Percentiles rank a stretch among this genome's conserved stretches.
These are phyloP conservation scores for Crocuta crocuta DNA, from an alignment of 2,113 vertebrate genomes.

Conservation along the genomic window DNA sequence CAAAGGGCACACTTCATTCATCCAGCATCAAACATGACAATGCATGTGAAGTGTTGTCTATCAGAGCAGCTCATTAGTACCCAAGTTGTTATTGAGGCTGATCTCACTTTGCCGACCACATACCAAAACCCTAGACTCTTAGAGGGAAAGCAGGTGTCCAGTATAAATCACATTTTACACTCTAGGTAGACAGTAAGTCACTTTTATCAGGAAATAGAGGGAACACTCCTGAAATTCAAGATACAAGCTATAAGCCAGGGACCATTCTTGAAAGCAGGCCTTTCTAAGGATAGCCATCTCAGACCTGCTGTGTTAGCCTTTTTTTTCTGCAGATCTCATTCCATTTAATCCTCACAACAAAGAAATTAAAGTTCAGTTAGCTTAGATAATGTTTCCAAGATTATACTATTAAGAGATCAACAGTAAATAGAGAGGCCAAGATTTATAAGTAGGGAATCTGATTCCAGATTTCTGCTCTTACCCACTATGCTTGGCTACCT, in stretches of 20 bases:
- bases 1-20: background rate
- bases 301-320: background rate
- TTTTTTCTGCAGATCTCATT: background rate
- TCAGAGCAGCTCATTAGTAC: background rate
- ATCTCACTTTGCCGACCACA: background rate
- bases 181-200: background rate
- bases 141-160: background rate
- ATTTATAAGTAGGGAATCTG: conserved; percentile 44
- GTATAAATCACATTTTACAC: background rate
- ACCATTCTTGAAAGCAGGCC: background rate
- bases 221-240: background rate
- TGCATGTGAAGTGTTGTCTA: background rate
- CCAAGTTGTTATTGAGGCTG: background rate
- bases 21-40: background rate
- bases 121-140: background rate
- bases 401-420: background rate
- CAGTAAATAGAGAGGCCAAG: background rate
- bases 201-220: background rate
- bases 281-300: background rate
- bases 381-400: background rate
- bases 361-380: conserved; percentile 16
- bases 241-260: background rate
- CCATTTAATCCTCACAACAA: background rate
- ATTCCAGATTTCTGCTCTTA: background rate
- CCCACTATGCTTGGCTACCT: background rate